Percentiles rank a stretch among this genome's conserved stretches.
phyloP scores from a whole-genome alignment of 2,888 invertebrate genomes.

The Andrena dorsata region DNA sequence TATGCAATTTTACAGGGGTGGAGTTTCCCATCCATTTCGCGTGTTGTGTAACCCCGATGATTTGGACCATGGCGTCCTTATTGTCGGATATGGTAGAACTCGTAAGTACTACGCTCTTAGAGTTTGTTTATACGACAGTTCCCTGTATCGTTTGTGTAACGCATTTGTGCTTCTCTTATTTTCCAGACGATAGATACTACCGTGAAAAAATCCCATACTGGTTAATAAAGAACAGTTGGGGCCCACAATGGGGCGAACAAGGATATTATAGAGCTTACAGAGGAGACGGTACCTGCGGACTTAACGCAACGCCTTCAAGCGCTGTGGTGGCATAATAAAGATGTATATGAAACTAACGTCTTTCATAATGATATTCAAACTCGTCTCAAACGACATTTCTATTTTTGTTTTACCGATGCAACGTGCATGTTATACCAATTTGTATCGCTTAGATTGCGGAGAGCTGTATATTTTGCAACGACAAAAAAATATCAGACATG shows the following conservation, averaged over 20 bases:
- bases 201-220: no score
- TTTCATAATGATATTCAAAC: slow-evolving; percentile 50
- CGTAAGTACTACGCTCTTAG: slow-evolving; percentile 86
- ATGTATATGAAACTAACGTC: slow-evolving; percentile 28
- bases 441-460: slow-evolving; percentile 29
- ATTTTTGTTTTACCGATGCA: slow-evolving; percentile 60
- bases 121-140: not conserved
- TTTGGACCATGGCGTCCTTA: slow-evolving; percentile 97
- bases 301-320: slow-evolving; percentile 96
- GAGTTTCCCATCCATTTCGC: slow-evolving; percentile 96
- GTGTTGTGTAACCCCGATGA: slow-evolving; percentile 88
- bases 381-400: slow-evolving; percentile 48
- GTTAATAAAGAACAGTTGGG: slow-evolving; percentile 99
- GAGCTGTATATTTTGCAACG: slow-evolving; percentile 13
- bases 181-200: slow-evolving; percentile 90
- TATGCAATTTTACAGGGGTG: slow-evolving; percentile 98
- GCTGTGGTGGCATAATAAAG: slow-evolving; percentile 87
- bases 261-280: slow-evolving; percentile 97
- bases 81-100: slow-evolving; percentile 95
- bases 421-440: slow-evolving; percentile 27
- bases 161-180: slow-evolving; percentile 59
- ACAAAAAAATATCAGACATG: slow-evolving; percentile 8
- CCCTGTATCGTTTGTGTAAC: slow-evolving; percentile 17
- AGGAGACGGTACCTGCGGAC: slow-evolving; percentile 97
- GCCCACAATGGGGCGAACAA: slow-evolving; percentile 95